Evolutionary conservation across 2,113 vertebrate genomes (phyloP), one percentile per base, ranked within the genome.

Genomic region (Sebastes schlegelii): DNA sequence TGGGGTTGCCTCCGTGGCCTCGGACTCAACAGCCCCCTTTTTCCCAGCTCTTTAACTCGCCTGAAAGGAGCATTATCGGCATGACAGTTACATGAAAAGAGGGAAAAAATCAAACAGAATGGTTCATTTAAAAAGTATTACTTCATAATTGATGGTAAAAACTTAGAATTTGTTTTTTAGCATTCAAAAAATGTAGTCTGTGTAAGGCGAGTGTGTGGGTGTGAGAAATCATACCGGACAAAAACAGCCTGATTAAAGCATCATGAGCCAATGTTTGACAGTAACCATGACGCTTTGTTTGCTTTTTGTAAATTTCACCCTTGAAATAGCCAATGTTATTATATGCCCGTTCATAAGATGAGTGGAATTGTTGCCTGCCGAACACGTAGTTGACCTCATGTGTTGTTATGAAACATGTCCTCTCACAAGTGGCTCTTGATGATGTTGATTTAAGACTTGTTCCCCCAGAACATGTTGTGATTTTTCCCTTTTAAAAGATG

Each of bases 31-130:
- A 88, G 84, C 78, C 71, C 80, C 82, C 91, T 61, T 83, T 89
- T 86, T 74, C 84, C 68, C 71, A 64, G 76, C 89, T 89, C 86
- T 93, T 91, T 92, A 87, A 90, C 89, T 88, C 46, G 1, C 80
- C 89, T 92, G 87, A 93, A 93, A 89, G 85, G 84, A 80, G 78
- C 88, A 91, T 93, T 95, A 93, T 93, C 52, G 65, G 71, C 84
- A 74, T 94, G 92, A 90, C 92, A 93, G 89, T 91, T 92, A 91
- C 89, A 93, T 88, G 89, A 94, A 93, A 93, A 86, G 84, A 84
- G n/a, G 71, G 78, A 48, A 85, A 77, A 92, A 91, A 83, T 87
- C 73, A 40, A 85, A 82, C 16, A 57, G 81, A 89, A 90, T 42
- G 78, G 75, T 82, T 89, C 11, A 91, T 93, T 90, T 91, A 84